Base-by-base conservation (phyloP, 2,113 vertebrate genomes). In the Laticauda laticaudata region DNA sequence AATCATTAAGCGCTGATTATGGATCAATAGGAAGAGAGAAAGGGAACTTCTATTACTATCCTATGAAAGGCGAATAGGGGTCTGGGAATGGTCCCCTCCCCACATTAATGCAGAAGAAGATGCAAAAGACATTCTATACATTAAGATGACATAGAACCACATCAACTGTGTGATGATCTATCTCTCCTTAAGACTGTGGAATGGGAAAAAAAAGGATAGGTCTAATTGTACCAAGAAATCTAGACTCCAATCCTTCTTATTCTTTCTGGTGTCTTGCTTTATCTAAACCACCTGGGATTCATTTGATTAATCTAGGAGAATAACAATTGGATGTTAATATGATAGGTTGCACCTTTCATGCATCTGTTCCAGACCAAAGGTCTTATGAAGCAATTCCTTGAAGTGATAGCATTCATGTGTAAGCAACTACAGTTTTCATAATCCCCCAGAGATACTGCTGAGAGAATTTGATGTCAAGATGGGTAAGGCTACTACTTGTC, bases 71-170 rank as follows among this genome's bases (percentile, higher is more conserved):
- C 54, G 3, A 93, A 94, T 94, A 91, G 0, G 86, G 61, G 55
- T 90, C 89, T 95, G 91, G 88, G 21, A 92, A 10, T 56, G 23
- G 5, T 3, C 86, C 10, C 45, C 45, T 21, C 64, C 54, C 94
- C 34, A 2, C 23, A 92, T 96, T 92, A 95, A 94, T 94, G 93
- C 93, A 56, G 91, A 90, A 95, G 91, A 96, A 95, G 94, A 86
- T 94, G 95, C 55, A 87, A 94, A 59, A 45, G 34, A 10, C 43
- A 91, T 91, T 94, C 90, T 51, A 91, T 2, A 94, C 86, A 93
- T 92, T 91, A 96, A 96, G 75, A n/a, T 29, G 94, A 92, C 92
- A 95, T 95, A 88, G 88, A 87, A 15, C 0, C 1, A 23, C 85
- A 54, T 81, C 93, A 75, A 1, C 93, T 93, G 90, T 86, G 6